A percentile compares a stretch with the other conserved stretches of the same genome.
Conservation (phyloP, 1,140 invertebrate species). For the Plodia interpunctella region DNA sequence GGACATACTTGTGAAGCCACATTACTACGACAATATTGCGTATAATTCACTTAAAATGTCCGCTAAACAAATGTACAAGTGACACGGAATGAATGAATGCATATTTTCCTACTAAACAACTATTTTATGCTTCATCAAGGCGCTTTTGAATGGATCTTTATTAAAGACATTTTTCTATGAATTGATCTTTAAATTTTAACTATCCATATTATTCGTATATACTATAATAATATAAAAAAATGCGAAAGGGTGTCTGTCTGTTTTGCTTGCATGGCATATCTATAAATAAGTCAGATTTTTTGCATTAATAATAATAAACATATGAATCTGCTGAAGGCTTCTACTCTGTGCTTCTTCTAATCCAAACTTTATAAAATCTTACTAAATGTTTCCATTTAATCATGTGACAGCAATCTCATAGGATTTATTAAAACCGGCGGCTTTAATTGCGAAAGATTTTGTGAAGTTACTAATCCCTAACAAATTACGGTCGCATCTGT, state of each 20-base stretch:
- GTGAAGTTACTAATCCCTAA: conserved; percentile 19
- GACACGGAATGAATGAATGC: neutral
- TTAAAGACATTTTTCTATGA: too few relatives aligned
- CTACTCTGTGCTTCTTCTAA: too few relatives aligned
- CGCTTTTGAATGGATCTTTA: neutral
- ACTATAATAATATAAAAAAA: too few relatives aligned
- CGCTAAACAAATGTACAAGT: neutral
- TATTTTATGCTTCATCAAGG: neutral
- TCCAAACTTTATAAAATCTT: too few relatives aligned
- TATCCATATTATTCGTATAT: too few relatives aligned
- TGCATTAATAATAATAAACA: too few relatives aligned
- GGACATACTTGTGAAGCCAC: conserved; percentile 3
- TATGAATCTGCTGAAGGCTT: too few relatives aligned
- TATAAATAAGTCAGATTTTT: too few relatives aligned
- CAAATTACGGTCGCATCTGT: conserved; percentile 20
- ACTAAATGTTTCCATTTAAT: conserved; percentile 34
- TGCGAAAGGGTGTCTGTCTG: too few relatives aligned
- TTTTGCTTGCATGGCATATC: too few relatives aligned
- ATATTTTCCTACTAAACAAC: neutral
- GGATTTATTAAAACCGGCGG: conserved; percentile 26
- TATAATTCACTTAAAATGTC: conserved; percentile 2
- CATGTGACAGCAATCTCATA: conserved; percentile 31
- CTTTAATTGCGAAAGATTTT: conserved; percentile 12
- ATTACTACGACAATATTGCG: conserved; percentile 3
- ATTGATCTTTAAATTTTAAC: conserved; percentile 7